These are phyloP conservation scores for Hanleya hanleyi DNA, from an alignment of 2,888 invertebrate genomes.

Conservation along the genomic window DNA sequence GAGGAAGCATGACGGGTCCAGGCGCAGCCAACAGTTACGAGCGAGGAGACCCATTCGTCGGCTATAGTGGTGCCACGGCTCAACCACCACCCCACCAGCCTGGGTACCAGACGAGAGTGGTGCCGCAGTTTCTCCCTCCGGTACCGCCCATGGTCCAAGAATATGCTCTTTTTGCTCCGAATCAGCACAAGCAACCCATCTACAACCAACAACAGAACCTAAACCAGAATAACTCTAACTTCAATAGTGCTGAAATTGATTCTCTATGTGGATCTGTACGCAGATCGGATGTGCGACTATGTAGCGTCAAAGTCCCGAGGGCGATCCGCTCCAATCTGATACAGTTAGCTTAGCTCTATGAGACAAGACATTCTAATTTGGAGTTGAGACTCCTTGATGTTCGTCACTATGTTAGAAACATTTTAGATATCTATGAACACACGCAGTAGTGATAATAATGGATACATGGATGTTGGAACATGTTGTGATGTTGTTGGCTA, in stretches of 20 bases:
- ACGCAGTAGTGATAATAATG: too few species aligned
- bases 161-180: neutral
- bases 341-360: neutral
- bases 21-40: neutral
- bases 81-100: neutral
- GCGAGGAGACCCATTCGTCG: neutral
- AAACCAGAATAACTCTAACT: neutral
- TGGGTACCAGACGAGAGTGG: neutral
- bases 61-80: neutral
- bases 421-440: too few species aligned
- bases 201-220: neutral
- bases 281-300: neutral
- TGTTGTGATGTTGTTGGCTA: too few species aligned
- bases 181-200: neutral
- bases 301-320: neutral
- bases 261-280: neutral
- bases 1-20: neutral
- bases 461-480: too few species aligned
- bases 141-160: neutral
- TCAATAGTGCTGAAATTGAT: neutral
- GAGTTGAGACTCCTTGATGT: too few species aligned
- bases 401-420: too few species aligned
- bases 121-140: neutral
- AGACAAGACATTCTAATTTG: too few species aligned
- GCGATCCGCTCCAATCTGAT: conserved; percentile 2